Percentiles rank a stretch among this genome's conserved stretches.
Conservation (phyloP, 2,888 invertebrate species). For the Mallateleia sp. region DNA sequence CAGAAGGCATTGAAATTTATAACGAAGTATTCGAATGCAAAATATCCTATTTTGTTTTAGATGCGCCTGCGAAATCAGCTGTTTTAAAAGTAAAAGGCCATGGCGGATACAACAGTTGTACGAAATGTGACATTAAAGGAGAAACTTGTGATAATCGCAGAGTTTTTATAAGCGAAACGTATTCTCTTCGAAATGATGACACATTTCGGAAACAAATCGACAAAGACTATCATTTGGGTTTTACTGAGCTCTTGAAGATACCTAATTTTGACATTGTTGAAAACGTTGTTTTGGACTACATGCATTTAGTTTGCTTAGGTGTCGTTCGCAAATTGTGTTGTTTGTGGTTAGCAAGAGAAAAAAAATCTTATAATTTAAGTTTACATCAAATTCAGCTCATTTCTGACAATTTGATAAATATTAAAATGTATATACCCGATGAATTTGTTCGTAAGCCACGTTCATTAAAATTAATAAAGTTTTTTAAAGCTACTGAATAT, state of each 20-base stretch:
- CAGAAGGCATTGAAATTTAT: too few relatives aligned
- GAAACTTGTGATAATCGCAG: constrained; percentile 52
- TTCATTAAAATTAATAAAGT: background rate
- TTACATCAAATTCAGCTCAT: too few relatives aligned
- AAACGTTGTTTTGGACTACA: background rate
- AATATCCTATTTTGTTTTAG: constrained; percentile 52
- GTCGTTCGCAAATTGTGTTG: background rate
- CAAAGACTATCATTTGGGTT: background rate
- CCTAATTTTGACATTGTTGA: background rate
- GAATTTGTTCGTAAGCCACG: background rate
- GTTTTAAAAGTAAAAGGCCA: constrained; percentile 63
- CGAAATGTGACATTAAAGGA: background rate
- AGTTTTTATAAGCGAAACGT: background rate
- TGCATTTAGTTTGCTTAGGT: constrained; percentile 1
- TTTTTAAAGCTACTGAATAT: background rate
- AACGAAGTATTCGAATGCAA: constrained; percentile 11
- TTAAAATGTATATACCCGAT: background rate
- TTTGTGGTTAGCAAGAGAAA: background rate
- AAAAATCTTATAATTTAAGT: background rate
- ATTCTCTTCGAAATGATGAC: too few relatives aligned
- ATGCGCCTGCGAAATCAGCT: constrained; percentile 72
- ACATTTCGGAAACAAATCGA: background rate
- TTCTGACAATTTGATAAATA: too few relatives aligned
- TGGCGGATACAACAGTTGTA: background rate
- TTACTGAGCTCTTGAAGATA: background rate